Evolutionary conservation across 2,113 vertebrate species (phyloP).

Genomic region (Psettodes erumei): DNA sequence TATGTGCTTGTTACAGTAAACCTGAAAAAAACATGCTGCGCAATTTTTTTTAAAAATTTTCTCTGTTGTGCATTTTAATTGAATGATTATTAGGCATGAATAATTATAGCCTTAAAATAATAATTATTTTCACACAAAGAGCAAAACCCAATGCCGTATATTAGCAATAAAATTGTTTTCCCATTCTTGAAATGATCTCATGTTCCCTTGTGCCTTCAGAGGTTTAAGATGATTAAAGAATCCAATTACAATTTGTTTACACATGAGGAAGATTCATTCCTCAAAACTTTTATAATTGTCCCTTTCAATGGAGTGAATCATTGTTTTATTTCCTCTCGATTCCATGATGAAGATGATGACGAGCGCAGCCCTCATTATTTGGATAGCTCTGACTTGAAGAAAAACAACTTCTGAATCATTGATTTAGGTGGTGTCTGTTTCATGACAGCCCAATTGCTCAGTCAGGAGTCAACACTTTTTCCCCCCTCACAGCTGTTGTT

Average conservation of each 20-base stretch:
- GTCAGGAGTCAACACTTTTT: slow-evolving; percentile 49
- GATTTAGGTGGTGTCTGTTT: slow-evolving; percentile 48
- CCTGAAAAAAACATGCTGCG: too few relatives aligned
- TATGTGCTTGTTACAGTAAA: slow-evolving; percentile 11
- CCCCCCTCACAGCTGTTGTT: slow-evolving; percentile 66
- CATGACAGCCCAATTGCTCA: slow-evolving; percentile 40
- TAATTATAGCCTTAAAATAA: slow-evolving; percentile 12
- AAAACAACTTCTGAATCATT: slow-evolving; percentile 64
- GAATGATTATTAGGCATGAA: slow-evolving; percentile 11
- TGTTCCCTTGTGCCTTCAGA: slow-evolving; percentile 20
- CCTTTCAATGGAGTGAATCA: slow-evolving; percentile 50
- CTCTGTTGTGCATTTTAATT: slow-evolving; percentile 14
- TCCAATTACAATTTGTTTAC: slow-evolving; percentile 45
- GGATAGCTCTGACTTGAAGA: slow-evolving; percentile 22
- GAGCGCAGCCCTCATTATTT: slow-evolving; percentile 20
- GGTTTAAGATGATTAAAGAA: slow-evolving; percentile 50
- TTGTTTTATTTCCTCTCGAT: slow-evolving; percentile 36
- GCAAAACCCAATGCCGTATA: slow-evolving; percentile 3
- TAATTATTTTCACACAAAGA: slow-evolving; percentile 25
- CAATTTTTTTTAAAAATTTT: slow-evolving; percentile 7
- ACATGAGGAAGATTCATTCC: slow-evolving; percentile 38
- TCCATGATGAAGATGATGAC: slow-evolving; percentile 34
- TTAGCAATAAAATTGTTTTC: slow-evolving; percentile 40
- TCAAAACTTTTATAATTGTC: slow-evolving; percentile 43
- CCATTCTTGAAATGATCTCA: slow-evolving; percentile 37